Percentiles rank a stretch among this genome's conserved stretches.
Evolutionary conservation across 2,888 invertebrate genomes (phyloP).

Genomic region (Dynastes hyllus): DNA sequence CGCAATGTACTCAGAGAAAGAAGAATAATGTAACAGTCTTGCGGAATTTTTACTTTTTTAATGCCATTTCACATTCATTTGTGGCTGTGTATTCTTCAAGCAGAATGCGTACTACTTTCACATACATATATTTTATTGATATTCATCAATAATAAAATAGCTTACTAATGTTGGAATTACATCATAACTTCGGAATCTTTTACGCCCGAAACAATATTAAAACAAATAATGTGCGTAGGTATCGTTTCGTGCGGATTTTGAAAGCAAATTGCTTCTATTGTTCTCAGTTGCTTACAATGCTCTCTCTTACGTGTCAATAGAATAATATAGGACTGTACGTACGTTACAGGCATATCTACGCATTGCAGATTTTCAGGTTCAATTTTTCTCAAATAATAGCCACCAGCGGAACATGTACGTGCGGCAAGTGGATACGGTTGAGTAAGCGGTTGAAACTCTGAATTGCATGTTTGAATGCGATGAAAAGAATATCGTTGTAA

Average conservation of each 20-base stretch:
- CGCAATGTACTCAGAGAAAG: no score
- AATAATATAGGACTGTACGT: background rate
- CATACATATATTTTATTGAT: no score
- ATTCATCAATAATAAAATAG: no score
- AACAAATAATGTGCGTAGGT: background rate
- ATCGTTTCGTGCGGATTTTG: background rate
- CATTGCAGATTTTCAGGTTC: background rate
- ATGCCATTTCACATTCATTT: no score
- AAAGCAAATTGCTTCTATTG: background rate
- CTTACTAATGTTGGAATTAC: no score
- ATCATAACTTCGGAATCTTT: no score
- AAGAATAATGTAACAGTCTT: no score
- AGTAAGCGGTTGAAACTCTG: background rate
- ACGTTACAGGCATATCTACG: background rate
- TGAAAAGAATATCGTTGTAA: conserved; percentile 1
- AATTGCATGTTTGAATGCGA: conserved; percentile 3
- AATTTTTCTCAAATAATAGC: conserved; percentile 10
- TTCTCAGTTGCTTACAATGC: background rate
- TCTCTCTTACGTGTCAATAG: background rate
- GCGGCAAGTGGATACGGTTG: background rate
- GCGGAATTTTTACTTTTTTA: no score
- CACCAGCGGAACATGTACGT: background rate
- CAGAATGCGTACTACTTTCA: no score
- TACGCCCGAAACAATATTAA: background rate
- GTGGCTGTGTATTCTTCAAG: no score